Evolutionary conservation across 1,140 invertebrate species (phyloP), one percentile per base, ranked within the genome.

Genomic region (Helicoverpa armigera): DNA sequence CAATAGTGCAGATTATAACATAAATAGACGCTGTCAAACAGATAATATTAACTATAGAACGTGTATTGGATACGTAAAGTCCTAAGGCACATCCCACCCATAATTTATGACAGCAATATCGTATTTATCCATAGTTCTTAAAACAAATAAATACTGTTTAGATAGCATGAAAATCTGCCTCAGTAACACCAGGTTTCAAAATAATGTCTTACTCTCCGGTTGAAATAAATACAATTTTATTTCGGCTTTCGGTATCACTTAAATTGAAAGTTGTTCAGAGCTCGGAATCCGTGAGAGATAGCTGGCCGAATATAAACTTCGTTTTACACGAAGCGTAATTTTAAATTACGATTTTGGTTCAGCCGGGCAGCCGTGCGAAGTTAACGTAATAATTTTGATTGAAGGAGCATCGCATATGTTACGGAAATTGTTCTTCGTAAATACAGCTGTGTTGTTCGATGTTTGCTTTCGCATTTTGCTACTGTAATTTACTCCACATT

Each of bases 371-470:
- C 70, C 14, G 29, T 16, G 31, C 16, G 51, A 58, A 23, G 11
- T 72, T 72, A 51, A 29, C 16, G 18, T 53, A 9, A 72, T 65
- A 65, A 16, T 23, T 70, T 53, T 29, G 23, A n/a, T 14, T 29
- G 67, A 51, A 70, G 50, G 1, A 23, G 11, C 31, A 14, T 29
- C 67, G 48, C 69, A 72, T 31, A 23, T 72, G 69, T 72, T 72
- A 23, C 69, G 69, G 69, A 72, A 48, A 69, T 69, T 69, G 65
- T 69, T 23, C 11, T n/a, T n/a, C 18, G 67, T 63, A 70, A 70
- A 70, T 54, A 54, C 50, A 67, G n/a, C 35, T 67, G 63, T 11
- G 16, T 18, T 16, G 35, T 43, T 16, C 56, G 16, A 10, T 61
- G 14, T 29, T 29, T 23, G 35, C 35, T 58, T 58, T 18, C 7